Evolutionary conservation across 2,888 invertebrate genomes (phyloP), one percentile per base, ranked within the genome.

Genomic region (Tetheella fluctuosa): DNA sequence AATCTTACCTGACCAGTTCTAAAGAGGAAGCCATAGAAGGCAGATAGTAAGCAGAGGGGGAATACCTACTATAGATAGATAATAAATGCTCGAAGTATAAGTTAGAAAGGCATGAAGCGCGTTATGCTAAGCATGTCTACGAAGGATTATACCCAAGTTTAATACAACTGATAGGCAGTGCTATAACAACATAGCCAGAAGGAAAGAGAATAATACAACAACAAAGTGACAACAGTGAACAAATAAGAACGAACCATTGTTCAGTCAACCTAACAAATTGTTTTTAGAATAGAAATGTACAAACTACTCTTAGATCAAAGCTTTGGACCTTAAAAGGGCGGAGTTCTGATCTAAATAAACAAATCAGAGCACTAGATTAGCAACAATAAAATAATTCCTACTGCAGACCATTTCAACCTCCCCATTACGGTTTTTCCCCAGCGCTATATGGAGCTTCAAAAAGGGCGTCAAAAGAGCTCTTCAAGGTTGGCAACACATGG

Each of bases 281-380:
- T 42, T 48, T 20, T 20, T n/a, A 39, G n/a, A 39, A 39, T 39
- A 39, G 39, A 39, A 39, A 39, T 39, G 39, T 48, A 48, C 17
- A 48, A 48, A 1, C 17, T 17, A 48, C 48, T 17, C 10, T 48
- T 20, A n/a, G 20, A 48, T 48, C 48, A 48, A 48, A n/a, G 10
- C 48, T 20, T 48, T 48, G 48, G 48, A 48, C 48, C 48, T 20
- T 48, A 48, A 20, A 48, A 48, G 48, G 48, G 20, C n/a, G 17
- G 0, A 10, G 20, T 48, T 7, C 20, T n/a, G 10, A 48, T 20
- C 48, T 20, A 48, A 20, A 20, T 48, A 2, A 15, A 42, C 15
- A 37, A 39, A n/a, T 42, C 17, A 1, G n/a, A 42, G 42, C n/a
- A 48, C 34, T 34, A 12, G 34, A 13, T 12, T 34, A 34, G 25